A percentile compares a stretch with the other conserved stretches of the same genome.
Evolutionary conservation across 2,113 vertebrate genomes (phyloP).

Genomic region (Meleagris gallopavo): DNA sequence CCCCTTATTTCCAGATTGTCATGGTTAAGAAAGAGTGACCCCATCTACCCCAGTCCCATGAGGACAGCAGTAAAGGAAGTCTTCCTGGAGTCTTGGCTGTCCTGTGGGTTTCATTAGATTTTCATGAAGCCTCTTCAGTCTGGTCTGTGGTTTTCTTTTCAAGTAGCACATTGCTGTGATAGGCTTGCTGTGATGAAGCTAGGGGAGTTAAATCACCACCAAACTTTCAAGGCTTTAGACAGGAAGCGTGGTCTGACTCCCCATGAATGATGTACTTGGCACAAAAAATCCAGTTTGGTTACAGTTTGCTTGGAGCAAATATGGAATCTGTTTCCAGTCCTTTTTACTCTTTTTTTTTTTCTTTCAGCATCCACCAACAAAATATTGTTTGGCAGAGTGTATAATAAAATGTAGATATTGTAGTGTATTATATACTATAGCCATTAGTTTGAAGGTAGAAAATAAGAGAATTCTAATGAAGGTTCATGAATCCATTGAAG

Average conservation of each 20-base stretch:
- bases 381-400: neutral
- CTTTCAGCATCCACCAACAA: neutral
- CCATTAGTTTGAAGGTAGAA: neutral
- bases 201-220: neutral
- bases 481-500: neutral
- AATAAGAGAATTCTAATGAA: neutral
- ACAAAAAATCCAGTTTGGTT: neutral
- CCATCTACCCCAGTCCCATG: neutral
- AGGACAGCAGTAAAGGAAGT: neutral
- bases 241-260: neutral
- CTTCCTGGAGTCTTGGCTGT: neutral
- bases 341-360: neutral
- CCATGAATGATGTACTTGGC: neutral
- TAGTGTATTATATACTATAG: neutral
- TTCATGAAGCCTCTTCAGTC: neutral
- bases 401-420: neutral
- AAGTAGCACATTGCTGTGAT: neutral
- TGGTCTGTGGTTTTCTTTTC: neutral
- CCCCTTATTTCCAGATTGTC: neutral
- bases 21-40: neutral
- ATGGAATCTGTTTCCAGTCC: neutral
- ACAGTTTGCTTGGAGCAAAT: neutral
- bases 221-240: neutral
- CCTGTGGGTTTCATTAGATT: neutral
- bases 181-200: neutral